Evolutionary conservation across 2,888 invertebrate genomes (phyloP), one percentile per base, ranked within the genome.

Genomic region (Trachelus iudaicus): DNA sequence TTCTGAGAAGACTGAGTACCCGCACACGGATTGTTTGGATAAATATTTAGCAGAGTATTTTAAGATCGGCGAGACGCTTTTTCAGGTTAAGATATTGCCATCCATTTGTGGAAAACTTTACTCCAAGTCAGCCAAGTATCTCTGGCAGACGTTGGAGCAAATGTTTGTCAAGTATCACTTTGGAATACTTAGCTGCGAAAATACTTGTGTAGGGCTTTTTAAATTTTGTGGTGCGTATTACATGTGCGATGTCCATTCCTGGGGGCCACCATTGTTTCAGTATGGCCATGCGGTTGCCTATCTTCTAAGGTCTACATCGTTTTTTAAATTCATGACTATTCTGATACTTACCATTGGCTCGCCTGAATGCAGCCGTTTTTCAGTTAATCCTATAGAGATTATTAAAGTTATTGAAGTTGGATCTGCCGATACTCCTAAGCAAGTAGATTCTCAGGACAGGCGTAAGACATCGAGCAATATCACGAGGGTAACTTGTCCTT

Each of bases 141-240:
- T 90, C 2, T 88, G 89, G 88, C 84, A 77, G 11, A 74, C 80
- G 1, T 40, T 90, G 11, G 85, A 88, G 15, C 82, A 85, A 12
- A 79, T 88, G 78, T 90, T 90, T 73, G 77, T 84, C n/a, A 81
- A 81, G 30, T 81, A 89, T 33, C 81, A 84, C 0, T 89, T 89
- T 69, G 89, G 81, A 4, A 85, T 88, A 12, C 79, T 90, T 6
- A 85, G 83, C 0, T 90, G 90, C 80, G 89, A 89, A 69, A 87
- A 79, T 75, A 81, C 83, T 0, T 85, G 86, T n/a, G 80, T 90
- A 0, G 87, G 88, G 0, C 31, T 90, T 1, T 90, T 89, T 77
- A 89, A 89, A 77, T 88, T 87, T 74, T 89, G 87, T 73, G 88
- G 88, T 0, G 84, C 87, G 4, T 90, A 90, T 79, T 90, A 89